A percentile compares a stretch with the other conserved stretches of the same genome.
Conservation (phyloP, 2,888 invertebrate genomes). For the Cataglyphis albicans region DNA sequence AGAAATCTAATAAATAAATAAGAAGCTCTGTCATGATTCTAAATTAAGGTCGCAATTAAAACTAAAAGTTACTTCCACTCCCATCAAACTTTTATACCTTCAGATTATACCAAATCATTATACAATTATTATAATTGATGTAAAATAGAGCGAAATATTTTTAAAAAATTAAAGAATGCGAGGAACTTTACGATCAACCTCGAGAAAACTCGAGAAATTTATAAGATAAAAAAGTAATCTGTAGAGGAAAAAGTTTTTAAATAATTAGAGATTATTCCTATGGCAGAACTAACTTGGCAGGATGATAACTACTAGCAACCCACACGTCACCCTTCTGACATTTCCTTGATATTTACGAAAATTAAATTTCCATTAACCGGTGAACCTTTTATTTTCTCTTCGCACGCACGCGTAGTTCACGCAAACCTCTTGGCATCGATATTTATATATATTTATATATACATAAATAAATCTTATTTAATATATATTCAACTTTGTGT, state of each 20-base stretch:
- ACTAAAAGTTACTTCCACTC: neutral
- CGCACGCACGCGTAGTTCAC: conserved; percentile 43
- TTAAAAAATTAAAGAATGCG: neutral
- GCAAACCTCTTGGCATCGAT: neutral
- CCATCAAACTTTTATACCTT: neutral
- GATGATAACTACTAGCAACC: conserved; percentile 16
- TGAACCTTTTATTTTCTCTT: conserved; percentile 42
- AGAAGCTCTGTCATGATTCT: neutral
- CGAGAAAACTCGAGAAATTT: conserved; percentile 5
- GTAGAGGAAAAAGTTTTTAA: conserved; percentile 1
- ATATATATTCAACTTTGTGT: neutral
- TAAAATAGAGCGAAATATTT: neutral
- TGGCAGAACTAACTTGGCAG: conserved; percentile 24
- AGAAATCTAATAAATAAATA: neutral
- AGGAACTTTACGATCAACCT: neutral
- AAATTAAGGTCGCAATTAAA: conserved; percentile 17
- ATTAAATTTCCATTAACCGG: conserved; percentile 48
- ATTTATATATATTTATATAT: neutral
- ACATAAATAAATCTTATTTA: neutral
- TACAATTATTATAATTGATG: neutral
- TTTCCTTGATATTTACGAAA: conserved; percentile 54
- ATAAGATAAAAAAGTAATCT: neutral
- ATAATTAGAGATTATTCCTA: conserved; percentile 40
- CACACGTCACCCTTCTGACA: conserved; percentile 42
- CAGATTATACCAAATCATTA: neutral